Conservation (phyloP, 2,888 invertebrate species). For the Drosophila nr. perissopoda region DNA sequence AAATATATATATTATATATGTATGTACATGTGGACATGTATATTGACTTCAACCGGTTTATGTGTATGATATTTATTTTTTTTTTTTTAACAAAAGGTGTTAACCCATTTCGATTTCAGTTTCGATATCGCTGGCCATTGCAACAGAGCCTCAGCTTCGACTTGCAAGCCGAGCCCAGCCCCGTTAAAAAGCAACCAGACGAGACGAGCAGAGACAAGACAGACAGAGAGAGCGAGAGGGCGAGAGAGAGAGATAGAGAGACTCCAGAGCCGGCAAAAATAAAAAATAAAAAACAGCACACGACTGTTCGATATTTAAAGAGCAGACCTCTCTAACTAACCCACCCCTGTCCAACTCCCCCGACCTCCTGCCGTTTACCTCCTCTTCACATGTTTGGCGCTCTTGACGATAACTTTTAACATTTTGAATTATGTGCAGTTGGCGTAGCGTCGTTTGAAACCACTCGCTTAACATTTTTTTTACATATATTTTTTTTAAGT, state of each 20-base stretch:
- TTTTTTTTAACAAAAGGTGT: constrained; percentile 66
- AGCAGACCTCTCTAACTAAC: constrained; percentile 12
- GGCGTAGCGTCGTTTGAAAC: constrained; percentile 44
- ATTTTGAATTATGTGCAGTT: constrained; percentile 78
- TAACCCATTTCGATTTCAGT: constrained; percentile 74
- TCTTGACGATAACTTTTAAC: constrained; percentile 80
- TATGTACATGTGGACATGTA: constrained; percentile 9
- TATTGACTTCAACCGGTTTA: constrained; percentile 66
- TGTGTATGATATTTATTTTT: neutral
- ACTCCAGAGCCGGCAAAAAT: constrained; percentile 30
- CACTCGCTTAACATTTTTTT: constrained; percentile 60
- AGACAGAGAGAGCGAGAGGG: neutral
- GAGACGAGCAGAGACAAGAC: constrained; percentile 3
- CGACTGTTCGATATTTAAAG: constrained; percentile 59
- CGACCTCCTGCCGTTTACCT: neutral
- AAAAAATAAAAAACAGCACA: constrained; percentile 4
- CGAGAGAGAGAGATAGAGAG: neutral
- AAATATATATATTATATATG: constrained; percentile 6
- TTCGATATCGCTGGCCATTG: constrained; percentile 53
- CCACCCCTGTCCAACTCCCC: constrained; percentile 1
- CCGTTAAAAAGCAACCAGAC: constrained; percentile 22
- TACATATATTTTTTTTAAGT: constrained; percentile 26
- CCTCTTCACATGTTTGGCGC: constrained; percentile 45
- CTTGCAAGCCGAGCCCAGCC: constrained; percentile 9
- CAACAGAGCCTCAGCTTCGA: constrained; percentile 42